Evolutionary conservation across 1,140 invertebrate genomes (phyloP), one percentile per base, ranked within the genome.

Genomic region (Calliphora vicina): DNA sequence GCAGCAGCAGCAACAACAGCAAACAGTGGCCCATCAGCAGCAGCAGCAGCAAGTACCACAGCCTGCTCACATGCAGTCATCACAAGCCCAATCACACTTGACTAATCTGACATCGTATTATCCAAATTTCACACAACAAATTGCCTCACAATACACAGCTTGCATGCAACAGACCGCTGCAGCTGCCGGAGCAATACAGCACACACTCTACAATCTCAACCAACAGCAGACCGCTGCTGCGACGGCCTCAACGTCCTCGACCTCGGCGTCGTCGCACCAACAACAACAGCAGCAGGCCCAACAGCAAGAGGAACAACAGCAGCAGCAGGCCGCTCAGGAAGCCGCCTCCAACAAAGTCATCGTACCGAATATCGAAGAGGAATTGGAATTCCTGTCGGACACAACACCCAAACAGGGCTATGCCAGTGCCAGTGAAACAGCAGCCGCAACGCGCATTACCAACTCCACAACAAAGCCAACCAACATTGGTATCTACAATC

Each of bases 301-400:
- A 50, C 86, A 83, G 80, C 80, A 26, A 50, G 86, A 86, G 89
- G 93, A 94, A 88, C 95, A 81, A 92, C 92, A 42, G 92, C 92
- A 83, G 93, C 92, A 87, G 92, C 74, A 78, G 15, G 74, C 74
- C 74, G 74, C 74, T 43, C 74, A 78, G 25, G 74, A 92, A 87
- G 93, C 93, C 86, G 92, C 92, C 82, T 91, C 91, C 89, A 94
- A 94, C 83, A 95, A 96, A 92, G 95, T 96, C 85, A 95, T 96
- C 86, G 95, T 96, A 86, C 95, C 95, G 84, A 95, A 96, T 92
- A 96, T 96, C 90, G 95, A 96, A 90, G 95, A 96, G 91, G 95
- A 96, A 91, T 91, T 96, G 87, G 94, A 94, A 90, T 96, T 95
- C 91, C 91, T 96, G 90, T 93, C 94, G 89, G 93, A 93, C 91